A percentile compares a stretch with the other conserved stretches of the same genome.
Evolutionary conservation across 2,113 vertebrate species (phyloP).

Genomic region (Misgurnus anguillicaudatus): DNA sequence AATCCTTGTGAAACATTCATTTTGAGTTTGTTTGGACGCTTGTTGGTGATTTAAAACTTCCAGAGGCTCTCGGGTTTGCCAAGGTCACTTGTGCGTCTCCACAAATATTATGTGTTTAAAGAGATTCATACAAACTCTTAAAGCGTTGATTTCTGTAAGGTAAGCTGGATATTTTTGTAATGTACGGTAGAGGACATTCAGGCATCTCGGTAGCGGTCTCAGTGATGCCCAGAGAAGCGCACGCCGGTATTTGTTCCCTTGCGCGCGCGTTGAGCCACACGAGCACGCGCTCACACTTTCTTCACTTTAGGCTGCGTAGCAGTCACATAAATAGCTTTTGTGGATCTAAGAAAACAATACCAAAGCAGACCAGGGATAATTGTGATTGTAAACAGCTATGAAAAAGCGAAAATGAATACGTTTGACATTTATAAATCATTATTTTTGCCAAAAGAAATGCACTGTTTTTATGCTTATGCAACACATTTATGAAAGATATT

Average conservation of each 20-base stretch:
- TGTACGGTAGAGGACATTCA: neutral
- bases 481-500: too few species aligned
- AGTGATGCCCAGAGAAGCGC: constrained; percentile 22
- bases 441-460: too few species aligned
- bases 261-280: neutral
- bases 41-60: neutral
- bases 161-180: neutral
- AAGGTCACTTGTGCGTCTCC: constrained; percentile 26
- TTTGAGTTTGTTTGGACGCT: neutral
- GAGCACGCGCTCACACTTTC: constrained; percentile 17
- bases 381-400: too few species aligned
- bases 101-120: neutral
- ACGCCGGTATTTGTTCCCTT: constrained; percentile 6
- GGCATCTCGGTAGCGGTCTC: neutral
- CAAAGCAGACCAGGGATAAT: too few species aligned
- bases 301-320: neutral
- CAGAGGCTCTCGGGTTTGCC: neutral
- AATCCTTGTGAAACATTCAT: constrained; percentile 48
- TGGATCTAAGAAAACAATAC: too few species aligned
- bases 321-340: too few species aligned
- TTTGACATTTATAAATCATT: too few species aligned
- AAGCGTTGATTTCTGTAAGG: neutral
- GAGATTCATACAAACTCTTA: neutral
- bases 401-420: too few species aligned
- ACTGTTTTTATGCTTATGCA: too few species aligned